A percentile compares a stretch with the other conserved stretches of the same genome.
Conservation (phyloP, 2,888 invertebrate genomes). For the Malthinus flaveolus region DNA sequence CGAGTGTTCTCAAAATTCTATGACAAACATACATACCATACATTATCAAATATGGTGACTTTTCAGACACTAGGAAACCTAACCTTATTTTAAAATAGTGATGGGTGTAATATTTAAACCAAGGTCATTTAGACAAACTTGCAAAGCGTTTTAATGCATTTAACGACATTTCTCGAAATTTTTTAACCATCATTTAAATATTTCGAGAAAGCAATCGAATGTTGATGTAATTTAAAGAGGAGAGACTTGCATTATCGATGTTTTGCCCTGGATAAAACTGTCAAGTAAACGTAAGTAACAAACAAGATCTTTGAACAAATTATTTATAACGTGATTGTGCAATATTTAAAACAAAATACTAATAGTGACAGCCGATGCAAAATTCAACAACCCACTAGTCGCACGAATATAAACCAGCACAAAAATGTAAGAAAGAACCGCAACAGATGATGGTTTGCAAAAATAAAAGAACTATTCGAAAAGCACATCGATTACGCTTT, state of each 20-base stretch:
- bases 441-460: constrained; percentile 29
- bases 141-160: no score
- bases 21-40: constrained; percentile 46
- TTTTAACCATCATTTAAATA: neutral
- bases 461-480: constrained; percentile 25
- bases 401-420: constrained; percentile 35
- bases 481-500: constrained; percentile 28
- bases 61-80: constrained; percentile 46
- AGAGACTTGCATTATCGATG: constrained; percentile 22
- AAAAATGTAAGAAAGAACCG: constrained; percentile 43
- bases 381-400: constrained; percentile 22
- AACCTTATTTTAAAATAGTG: constrained; percentile 53
- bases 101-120: constrained; percentile 54
- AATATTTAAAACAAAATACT: constrained; percentile 8
- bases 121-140: constrained; percentile 49
- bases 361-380: constrained; percentile 1
- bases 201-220: constrained; percentile 4
- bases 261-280: constrained; percentile 23
- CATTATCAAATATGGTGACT: constrained; percentile 52
- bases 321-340: constrained; percentile 1
- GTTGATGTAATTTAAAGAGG: constrained; percentile 5
- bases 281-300: constrained; percentile 21
- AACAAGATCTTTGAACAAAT: constrained; percentile 3
- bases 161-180: no score
- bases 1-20: neutral